Percentiles rank a stretch among this genome's conserved stretches.
Evolutionary conservation across 2,888 invertebrate species (phyloP).

Genomic region (Ryuthela nishihirai): DNA sequence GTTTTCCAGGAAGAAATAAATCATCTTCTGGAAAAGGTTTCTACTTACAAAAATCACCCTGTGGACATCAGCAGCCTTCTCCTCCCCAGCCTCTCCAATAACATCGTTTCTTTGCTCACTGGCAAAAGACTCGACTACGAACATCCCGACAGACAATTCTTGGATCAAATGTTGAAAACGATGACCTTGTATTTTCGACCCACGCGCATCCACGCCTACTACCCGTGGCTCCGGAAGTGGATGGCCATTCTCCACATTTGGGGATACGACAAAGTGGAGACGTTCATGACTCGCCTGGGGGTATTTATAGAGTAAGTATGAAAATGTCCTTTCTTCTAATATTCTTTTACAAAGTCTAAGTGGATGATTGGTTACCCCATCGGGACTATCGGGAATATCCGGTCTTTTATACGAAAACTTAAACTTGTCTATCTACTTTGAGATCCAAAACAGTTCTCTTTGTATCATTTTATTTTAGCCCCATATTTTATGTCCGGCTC

Average conservation of each 20-base stretch:
- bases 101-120: conserved; percentile 35
- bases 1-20: conserved; percentile 26
- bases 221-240: conserved; percentile 14
- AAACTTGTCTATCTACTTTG: too few species aligned
- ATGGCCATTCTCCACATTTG: conserved; percentile 16
- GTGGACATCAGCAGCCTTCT: conserved; percentile 19
- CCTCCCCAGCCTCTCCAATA: conserved; percentile 40
- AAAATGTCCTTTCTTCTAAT: too few species aligned
- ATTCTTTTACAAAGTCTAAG: too few species aligned
- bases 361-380: too few species aligned
- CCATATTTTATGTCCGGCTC: too few species aligned
- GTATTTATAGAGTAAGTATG: conserved; percentile 13
- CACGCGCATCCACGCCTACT: conserved; percentile 19
- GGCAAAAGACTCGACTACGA: conserved; percentile 35
- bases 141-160: conserved; percentile 16
- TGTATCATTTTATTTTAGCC: too few species aligned
- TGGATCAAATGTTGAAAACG: conserved; percentile 13
- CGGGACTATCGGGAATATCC: too few species aligned
- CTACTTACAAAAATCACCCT: background rate
- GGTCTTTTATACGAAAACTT: too few species aligned
- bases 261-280: conserved; percentile 18
- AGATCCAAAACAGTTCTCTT: too few species aligned
- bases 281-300: conserved; percentile 5
- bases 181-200: conserved; percentile 21
- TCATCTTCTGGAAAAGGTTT: conserved; percentile 26